Conservation (phyloP, 2,888 invertebrate genomes). For the Azorinus chamasolen region DNA sequence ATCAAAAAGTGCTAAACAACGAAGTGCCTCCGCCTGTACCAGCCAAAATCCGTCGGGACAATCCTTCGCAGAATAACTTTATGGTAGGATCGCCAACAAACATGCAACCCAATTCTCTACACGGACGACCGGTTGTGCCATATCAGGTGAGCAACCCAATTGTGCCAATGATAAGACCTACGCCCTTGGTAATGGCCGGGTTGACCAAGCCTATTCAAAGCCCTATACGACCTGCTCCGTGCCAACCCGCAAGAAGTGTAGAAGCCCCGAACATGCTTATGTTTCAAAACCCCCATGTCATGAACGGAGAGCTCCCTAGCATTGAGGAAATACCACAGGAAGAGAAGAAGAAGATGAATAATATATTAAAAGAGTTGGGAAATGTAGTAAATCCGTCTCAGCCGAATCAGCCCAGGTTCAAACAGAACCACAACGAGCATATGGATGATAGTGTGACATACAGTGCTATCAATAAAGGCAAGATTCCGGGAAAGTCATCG, state of each 20-base stretch:
- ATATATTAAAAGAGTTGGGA: slow-evolving; percentile 76
- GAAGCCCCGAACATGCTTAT: slow-evolving; percentile 20
- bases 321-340: slow-evolving; percentile 71
- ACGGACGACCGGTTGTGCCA: slow-evolving; percentile 57
- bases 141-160: slow-evolving; percentile 69
- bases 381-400: slow-evolving; percentile 65
- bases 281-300: slow-evolving; percentile 30
- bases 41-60: slow-evolving; percentile 42
- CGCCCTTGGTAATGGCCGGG: slow-evolving; percentile 72
- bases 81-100: slow-evolving; percentile 14
- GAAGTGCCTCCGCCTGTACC: slow-evolving; percentile 62
- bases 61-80: slow-evolving; percentile 15
- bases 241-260: slow-evolving; percentile 56
- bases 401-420: slow-evolving; percentile 55
- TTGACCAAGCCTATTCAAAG: slow-evolving; percentile 64
- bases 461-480: slow-evolving; percentile 15
- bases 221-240: slow-evolving; percentile 65
- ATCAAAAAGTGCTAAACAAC: slow-evolving; percentile 19
- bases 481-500: slow-evolving; percentile 45
- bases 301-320: slow-evolving; percentile 63
- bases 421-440: slow-evolving; percentile 32
- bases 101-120: slow-evolving; percentile 19
- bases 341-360: slow-evolving; percentile 67
- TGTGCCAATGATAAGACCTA: slow-evolving; percentile 70
- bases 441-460: slow-evolving; percentile 10